A percentile compares a stretch with the other conserved stretches of the same genome.
phyloP scores from a whole-genome alignment of 2,797 vertebrate species.

The Rhinophrynus dorsalis region DNA sequence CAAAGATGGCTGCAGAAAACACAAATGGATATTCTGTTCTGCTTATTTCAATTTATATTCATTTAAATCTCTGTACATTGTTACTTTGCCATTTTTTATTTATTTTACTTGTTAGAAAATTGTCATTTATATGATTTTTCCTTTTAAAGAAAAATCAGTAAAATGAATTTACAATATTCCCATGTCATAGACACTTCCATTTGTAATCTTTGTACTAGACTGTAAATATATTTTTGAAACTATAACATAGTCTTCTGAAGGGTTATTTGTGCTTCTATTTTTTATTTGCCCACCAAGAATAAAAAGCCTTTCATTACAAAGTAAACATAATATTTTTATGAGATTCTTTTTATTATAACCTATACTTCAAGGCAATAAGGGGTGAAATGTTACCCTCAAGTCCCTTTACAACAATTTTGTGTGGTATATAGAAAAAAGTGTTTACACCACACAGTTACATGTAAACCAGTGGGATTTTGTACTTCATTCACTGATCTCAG shows the following conservation, averaged over 20 bases:
- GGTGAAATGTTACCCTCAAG: slow-evolving; percentile 6
- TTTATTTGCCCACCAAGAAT: slow-evolving; percentile 27
- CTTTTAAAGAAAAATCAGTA: slow-evolving; percentile 80
- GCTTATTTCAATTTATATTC: slow-evolving; percentile 63
- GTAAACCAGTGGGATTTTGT: neutral
- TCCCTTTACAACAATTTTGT: slow-evolving; percentile 14
- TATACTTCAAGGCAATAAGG: neutral
- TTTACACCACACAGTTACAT: neutral
- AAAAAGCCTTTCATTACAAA: slow-evolving; percentile 24
- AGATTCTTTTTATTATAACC: slow-evolving; percentile 6
- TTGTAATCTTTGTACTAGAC: slow-evolving; percentile 99
- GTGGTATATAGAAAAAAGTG: neutral
- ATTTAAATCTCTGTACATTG: slow-evolving; percentile 88
- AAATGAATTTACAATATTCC: slow-evolving; percentile 86
- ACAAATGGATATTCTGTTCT: slow-evolving; percentile 64
- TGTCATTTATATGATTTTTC: slow-evolving; percentile 79
- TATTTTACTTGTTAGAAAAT: slow-evolving; percentile 91
- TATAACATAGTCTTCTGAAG: slow-evolving; percentile 90
- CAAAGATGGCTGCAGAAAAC: slow-evolving; percentile 94
- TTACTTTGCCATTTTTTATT: slow-evolving; percentile 83
- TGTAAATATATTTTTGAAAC: slow-evolving; percentile 99
- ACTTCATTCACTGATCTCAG: neutral
- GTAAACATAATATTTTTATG: slow-evolving; percentile 30
- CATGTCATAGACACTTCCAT: slow-evolving; percentile 94
- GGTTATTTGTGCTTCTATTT: slow-evolving; percentile 42